Conservation (phyloP, 1,140 invertebrate species). For the Pinna nobilis region DNA sequence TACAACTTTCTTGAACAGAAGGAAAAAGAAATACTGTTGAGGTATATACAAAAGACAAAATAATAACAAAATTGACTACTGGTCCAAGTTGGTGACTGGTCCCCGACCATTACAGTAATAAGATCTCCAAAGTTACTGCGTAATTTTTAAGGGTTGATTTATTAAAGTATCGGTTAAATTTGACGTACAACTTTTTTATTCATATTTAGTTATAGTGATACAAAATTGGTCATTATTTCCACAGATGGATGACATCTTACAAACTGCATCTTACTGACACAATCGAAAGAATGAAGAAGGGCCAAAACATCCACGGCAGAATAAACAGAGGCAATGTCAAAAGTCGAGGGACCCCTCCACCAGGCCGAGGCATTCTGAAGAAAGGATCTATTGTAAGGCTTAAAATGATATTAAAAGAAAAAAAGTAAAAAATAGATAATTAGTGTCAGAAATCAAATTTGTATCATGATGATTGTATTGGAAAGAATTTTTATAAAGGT, state of each 20-base stretch:
- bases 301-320: constrained; percentile 67
- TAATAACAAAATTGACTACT: no score
- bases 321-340: constrained; percentile 41
- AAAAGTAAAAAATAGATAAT: not conserved
- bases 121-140: not conserved
- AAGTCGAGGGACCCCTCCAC: not conserved
- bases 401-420: not conserved
- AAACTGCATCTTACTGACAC: constrained; percentile 69
- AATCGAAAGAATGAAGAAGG: constrained; percentile 67
- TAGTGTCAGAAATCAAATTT: no score
- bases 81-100: no score
- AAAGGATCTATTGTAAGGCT: constrained; percentile 34
- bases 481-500: not conserved
- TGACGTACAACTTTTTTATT: not conserved
- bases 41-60: no score
- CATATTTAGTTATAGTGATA: not conserved
- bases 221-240: constrained; percentile 1
- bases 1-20: no score
- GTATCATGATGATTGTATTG: no score
- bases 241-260: constrained; percentile 71
- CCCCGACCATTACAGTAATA: not conserved
- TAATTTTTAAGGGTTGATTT: not conserved
- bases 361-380: constrained; percentile 43
- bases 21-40: no score
- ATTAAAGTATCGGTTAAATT: not conserved